Evolutionary conservation across 92 coral and sea anemone species (phyloP).

Genomic region (Paramuricea clavata): DNA sequence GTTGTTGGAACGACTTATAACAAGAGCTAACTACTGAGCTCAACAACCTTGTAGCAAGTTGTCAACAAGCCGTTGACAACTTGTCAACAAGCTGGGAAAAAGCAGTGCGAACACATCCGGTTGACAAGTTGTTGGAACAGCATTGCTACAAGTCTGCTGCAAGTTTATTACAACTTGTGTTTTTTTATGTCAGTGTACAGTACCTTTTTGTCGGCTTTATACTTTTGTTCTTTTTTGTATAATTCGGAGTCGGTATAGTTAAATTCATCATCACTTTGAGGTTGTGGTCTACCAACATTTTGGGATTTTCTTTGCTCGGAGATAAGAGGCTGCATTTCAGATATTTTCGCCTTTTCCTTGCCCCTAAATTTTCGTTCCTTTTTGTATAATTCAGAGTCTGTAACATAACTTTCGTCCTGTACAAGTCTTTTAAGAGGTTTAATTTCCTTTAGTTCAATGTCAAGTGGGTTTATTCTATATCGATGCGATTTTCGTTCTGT

Average conservation of each 20-base stretch:
- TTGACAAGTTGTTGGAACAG: too few species aligned
- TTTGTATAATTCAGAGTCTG: neutral
- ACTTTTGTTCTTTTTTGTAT: neutral
- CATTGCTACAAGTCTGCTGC: too few species aligned
- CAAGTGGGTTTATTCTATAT: neutral
- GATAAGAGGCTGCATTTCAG: neutral
- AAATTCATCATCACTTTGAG: neutral
- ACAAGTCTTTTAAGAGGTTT: neutral
- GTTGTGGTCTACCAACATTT: neutral
- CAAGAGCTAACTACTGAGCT: too few species aligned
- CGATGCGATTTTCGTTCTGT: neutral
- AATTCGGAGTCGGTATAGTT: neutral
- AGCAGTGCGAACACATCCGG: too few species aligned
- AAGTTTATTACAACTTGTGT: too few species aligned
- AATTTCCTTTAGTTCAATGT: conserved; percentile 31
- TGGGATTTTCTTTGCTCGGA: neutral
- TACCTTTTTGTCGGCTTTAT: neutral
- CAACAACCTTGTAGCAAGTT: too few species aligned
- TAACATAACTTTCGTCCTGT: too few species aligned
- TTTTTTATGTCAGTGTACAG: too few species aligned
- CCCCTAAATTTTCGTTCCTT: neutral
- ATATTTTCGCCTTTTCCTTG: neutral
- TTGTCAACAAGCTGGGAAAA: too few species aligned
- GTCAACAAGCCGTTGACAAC: too few species aligned
- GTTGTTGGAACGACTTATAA: too few species aligned